Evolutionary conservation across 2,113 vertebrate species (phyloP).

Genomic region (Mesembrinibis cayennensis): DNA sequence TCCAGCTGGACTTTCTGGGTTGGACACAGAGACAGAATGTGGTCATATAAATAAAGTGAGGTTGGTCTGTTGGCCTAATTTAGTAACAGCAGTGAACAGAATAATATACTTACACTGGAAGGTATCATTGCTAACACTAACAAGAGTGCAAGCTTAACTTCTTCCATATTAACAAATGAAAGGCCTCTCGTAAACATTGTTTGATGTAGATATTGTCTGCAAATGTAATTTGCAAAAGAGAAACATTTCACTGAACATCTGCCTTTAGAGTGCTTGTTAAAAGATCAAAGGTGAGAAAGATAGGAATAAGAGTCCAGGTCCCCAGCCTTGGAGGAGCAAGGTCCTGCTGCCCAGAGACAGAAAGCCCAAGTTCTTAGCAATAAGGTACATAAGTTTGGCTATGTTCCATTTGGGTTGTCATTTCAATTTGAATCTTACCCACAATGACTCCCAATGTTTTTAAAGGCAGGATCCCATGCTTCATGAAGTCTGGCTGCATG

Average conservation of each 20-base stretch:
- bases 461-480: neutral
- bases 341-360: fast-evolving
- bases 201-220: neutral
- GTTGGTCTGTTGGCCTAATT: neutral
- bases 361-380: neutral
- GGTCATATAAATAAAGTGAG: neutral
- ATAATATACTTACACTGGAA: neutral
- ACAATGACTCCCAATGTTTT: neutral
- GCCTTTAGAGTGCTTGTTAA: neutral
- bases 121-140: neutral
- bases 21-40: neutral
- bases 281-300: neutral
- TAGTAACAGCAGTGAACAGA: neutral
- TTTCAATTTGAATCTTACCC: neutral
- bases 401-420: neutral
- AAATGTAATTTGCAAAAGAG: neutral
- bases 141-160: neutral
- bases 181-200: neutral
- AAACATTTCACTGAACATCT: neutral
- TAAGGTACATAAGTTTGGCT: neutral
- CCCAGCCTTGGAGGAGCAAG: neutral
- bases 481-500: neutral
- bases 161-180: neutral
- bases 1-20: neutral
- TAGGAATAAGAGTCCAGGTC: neutral